Conservation (phyloP, 2,797 vertebrate genomes). For the Lepus townsendii region DNA sequence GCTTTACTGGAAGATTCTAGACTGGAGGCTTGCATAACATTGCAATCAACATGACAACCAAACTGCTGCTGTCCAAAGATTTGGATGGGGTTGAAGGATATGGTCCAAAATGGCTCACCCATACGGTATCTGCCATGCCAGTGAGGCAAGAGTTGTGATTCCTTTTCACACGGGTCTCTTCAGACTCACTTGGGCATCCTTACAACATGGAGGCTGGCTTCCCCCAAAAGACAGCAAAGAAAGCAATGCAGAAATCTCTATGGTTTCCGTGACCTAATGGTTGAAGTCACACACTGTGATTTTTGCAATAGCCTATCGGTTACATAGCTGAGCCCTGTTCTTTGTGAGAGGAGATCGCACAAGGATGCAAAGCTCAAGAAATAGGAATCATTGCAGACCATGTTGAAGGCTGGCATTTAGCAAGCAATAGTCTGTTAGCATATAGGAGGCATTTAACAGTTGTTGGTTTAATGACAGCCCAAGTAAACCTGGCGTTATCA, state of each 20-base stretch:
- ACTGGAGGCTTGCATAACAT: not conserved
- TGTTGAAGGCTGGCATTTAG: not conserved
- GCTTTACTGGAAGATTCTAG: not conserved
- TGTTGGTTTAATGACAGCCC: not conserved
- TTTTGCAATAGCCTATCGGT: not conserved
- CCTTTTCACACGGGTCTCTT: not conserved
- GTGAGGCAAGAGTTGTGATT: not conserved
- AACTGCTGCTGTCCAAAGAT: not conserved
- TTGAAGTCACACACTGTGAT: not conserved
- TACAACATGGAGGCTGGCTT: not conserved
- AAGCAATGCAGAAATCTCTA: not conserved
- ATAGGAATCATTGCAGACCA: not conserved
- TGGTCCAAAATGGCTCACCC: not conserved
- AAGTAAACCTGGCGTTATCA: not conserved
- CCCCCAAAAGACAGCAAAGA: not conserved
- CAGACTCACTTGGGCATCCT: not conserved
- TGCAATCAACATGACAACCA: not conserved
- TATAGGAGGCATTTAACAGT: not conserved
- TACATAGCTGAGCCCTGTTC: not conserved
- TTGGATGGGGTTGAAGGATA: not conserved
- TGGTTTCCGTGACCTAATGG: not conserved
- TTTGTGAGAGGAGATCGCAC: not conserved
- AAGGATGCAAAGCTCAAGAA: not conserved
- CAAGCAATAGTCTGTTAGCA: not conserved
- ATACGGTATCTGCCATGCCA: too few relatives aligned